Evolutionary conservation across 1,140 invertebrate species (phyloP).

Genomic region (Luehdorfia chinensis): DNA sequence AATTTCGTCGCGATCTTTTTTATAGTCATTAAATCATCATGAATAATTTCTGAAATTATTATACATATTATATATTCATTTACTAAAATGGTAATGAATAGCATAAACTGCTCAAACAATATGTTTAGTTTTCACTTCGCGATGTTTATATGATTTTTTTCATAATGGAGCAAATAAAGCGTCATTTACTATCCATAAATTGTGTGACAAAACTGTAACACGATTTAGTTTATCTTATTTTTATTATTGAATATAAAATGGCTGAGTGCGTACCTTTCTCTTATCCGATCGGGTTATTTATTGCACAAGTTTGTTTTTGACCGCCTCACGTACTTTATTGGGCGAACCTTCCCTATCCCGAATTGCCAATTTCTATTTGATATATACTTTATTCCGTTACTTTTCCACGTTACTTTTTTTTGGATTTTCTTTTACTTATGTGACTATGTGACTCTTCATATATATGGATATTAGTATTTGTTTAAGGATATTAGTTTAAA

Average conservation of each 20-base stretch:
- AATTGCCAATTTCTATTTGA: slow-evolving; percentile 71
- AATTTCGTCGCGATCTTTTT: too few relatives aligned
- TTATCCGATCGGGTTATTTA: slow-evolving; percentile 72
- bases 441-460: slow-evolving; percentile 1
- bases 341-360: slow-evolving; percentile 66
- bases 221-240: slow-evolving; percentile 62
- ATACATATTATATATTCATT: too few relatives aligned
- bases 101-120: too few relatives aligned
- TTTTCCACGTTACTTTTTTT: slow-evolving; percentile 48
- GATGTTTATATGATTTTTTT: too few relatives aligned
- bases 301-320: slow-evolving; percentile 73
- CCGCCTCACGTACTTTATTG: slow-evolving; percentile 73
- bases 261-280: slow-evolving; percentile 56
- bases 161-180: too few relatives aligned
- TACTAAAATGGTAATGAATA: too few relatives aligned
- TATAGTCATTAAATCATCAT: too few relatives aligned
- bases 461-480: background rate
- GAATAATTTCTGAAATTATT: too few relatives aligned
- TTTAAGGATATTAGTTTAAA: too few relatives aligned
- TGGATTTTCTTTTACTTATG: slow-evolving; percentile 31
- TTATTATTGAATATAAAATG: slow-evolving; percentile 68
- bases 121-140: too few relatives aligned
- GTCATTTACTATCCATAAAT: too few relatives aligned
- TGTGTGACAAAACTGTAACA: slow-evolving; percentile 46
- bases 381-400: slow-evolving; percentile 63